phyloP scores from a whole-genome alignment of 2,888 invertebrate genomes.

The Thumatha senex region DNA sequence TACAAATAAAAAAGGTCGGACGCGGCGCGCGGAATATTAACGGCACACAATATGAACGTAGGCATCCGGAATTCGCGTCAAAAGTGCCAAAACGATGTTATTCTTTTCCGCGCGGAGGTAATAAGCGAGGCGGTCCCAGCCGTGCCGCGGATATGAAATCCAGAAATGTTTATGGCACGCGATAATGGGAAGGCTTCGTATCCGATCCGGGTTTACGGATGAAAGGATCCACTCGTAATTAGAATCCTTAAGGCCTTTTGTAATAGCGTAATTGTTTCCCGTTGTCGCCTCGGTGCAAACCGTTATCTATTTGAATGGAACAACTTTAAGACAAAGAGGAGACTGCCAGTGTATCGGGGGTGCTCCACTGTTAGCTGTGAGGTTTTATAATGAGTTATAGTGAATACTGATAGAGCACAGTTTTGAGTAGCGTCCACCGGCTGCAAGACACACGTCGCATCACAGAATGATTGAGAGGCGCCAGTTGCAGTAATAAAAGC shows the following conservation, averaged over 20 bases:
- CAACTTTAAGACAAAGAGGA: constrained; percentile 66
- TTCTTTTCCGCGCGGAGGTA: constrained; percentile 80
- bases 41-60: constrained; percentile 81
- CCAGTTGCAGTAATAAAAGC: constrained; percentile 56
- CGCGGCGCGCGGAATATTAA: constrained; percentile 81
- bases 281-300: constrained; percentile 66
- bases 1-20: constrained; percentile 84
- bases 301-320: constrained; percentile 72
- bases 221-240: constrained; percentile 72
- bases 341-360: constrained; percentile 52
- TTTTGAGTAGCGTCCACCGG: constrained; percentile 32
- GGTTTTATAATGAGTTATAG: constrained; percentile 53
- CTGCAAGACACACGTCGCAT: constrained; percentile 42
- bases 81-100: constrained; percentile 82
- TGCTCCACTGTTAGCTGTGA: constrained; percentile 45
- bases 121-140: constrained; percentile 73
- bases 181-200: constrained; percentile 73
- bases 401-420: constrained; percentile 43
- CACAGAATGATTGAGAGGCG: constrained; percentile 65
- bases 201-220: constrained; percentile 73
- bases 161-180: constrained; percentile 78
- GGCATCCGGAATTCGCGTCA: constrained; percentile 81
- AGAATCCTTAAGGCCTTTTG: constrained; percentile 75
- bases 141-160: constrained; percentile 80
- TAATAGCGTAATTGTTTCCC: constrained; percentile 76